These are phyloP conservation scores for Danaus chrysippus DNA, from an alignment of 2,888 invertebrate species.

Conservation along the genomic window DNA sequence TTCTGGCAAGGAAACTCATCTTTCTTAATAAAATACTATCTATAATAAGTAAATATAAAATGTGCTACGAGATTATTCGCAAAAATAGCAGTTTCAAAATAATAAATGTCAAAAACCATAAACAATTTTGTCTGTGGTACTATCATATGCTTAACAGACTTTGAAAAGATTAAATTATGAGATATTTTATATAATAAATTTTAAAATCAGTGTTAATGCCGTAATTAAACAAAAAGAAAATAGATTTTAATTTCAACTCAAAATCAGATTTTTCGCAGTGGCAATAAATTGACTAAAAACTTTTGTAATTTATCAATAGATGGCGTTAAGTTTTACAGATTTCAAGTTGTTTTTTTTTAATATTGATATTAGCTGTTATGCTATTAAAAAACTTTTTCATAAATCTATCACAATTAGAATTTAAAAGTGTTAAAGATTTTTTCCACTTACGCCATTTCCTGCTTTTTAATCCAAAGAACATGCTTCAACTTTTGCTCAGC, in stretches of 20 bases:
- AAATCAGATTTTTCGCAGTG: background rate
- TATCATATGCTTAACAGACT: background rate
- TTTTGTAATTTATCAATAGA: conserved; percentile 4
- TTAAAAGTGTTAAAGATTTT: background rate
- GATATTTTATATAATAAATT: background rate
- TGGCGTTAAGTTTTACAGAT: conserved; percentile 3
- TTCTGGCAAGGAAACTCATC: conserved; percentile 59
- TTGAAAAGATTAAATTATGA: background rate
- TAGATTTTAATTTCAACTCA: background rate
- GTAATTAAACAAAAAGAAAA: background rate
- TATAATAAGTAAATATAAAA: conserved; percentile 22
- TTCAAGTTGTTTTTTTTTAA: background rate
- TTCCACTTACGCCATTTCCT: conserved; percentile 60
- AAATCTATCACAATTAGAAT: background rate
- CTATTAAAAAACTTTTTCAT: background rate
- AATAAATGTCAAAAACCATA: conserved; percentile 9
- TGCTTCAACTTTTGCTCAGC: conserved; percentile 79
- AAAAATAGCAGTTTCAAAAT: conserved; percentile 25
- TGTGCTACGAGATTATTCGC: conserved; percentile 14
- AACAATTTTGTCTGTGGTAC: background rate
- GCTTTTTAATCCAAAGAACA: conserved; percentile 66
- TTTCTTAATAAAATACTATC: conserved; percentile 32
- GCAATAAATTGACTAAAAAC: background rate
- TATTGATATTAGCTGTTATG: background rate
- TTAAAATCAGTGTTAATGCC: background rate